These are phyloP conservation scores for Lanistes nyassanus DNA, from an alignment of 1,140 invertebrate species.

Conservation along the genomic window DNA sequence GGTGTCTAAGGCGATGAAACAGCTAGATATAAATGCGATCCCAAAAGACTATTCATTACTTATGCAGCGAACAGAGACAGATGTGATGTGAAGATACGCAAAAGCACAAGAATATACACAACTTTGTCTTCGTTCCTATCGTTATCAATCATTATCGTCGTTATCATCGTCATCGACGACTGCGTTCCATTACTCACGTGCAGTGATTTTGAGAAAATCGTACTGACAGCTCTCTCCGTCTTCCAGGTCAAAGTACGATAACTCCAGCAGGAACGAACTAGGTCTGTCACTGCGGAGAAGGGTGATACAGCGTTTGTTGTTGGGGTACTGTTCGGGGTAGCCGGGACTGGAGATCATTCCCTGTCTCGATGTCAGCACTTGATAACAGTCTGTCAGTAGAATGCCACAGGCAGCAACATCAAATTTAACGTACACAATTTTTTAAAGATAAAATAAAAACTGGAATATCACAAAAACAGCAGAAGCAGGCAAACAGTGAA, in stretches of 20 bases:
- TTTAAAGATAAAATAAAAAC: background rate
- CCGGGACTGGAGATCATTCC: conserved; percentile 42
- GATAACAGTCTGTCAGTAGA: conserved; percentile 31
- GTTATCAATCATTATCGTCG: conserved; percentile 11
- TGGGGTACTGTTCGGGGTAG: conserved; percentile 38
- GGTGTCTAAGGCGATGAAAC: too few relatives aligned
- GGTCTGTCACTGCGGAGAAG: conserved; percentile 31
- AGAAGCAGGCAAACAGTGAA: too few relatives aligned
- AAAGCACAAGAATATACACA: too few relatives aligned
- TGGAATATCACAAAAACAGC: too few relatives aligned
- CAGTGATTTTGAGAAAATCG: conserved; percentile 34
- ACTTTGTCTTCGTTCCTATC: too few relatives aligned
- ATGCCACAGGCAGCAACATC: too few relatives aligned
- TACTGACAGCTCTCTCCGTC: conserved; percentile 42
- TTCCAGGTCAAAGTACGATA: conserved; percentile 44
- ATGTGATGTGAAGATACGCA: too few relatives aligned
- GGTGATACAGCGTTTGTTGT: conserved; percentile 35
- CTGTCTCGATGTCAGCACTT: conserved; percentile 10
- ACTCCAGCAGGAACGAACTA: conserved; percentile 41
- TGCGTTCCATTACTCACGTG: conserved; percentile 4
- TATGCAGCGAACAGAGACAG: too few relatives aligned
- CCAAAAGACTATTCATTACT: too few relatives aligned
- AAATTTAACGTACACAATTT: background rate
- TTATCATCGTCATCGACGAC: background rate
- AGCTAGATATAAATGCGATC: too few relatives aligned